Percentiles rank a stretch among this genome's conserved stretches.
Evolutionary conservation across 2,888 invertebrate species (phyloP).

Genomic region (Macrosoma leucophasiata): DNA sequence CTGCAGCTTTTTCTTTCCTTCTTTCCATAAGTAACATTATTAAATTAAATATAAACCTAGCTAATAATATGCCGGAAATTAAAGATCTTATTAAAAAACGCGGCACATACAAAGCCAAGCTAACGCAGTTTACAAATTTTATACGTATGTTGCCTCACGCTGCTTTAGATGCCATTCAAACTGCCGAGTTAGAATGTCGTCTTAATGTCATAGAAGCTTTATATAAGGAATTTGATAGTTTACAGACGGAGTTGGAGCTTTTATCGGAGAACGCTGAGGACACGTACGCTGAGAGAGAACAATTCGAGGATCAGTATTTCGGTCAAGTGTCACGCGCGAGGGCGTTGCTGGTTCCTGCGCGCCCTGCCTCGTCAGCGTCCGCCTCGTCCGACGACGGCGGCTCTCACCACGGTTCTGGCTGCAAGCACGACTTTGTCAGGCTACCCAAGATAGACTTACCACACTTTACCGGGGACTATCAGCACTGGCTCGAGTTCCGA

Average conservation of each 20-base stretch:
- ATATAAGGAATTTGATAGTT: constrained; percentile 9
- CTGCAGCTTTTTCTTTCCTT: too few relatives aligned
- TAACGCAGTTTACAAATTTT: constrained; percentile 6
- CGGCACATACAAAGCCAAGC: constrained; percentile 8
- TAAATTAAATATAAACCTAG: too few relatives aligned
- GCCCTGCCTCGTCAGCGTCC: not conserved
- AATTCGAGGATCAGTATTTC: constrained; percentile 10
- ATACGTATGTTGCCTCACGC: not conserved
- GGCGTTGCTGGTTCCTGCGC: constrained; percentile 1
- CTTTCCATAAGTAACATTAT: too few relatives aligned
- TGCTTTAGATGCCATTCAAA: constrained; percentile 6
- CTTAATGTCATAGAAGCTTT: constrained; percentile 6
- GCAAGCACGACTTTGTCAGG: constrained; percentile 10
- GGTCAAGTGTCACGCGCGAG: constrained; percentile 4
- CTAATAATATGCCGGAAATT: too few relatives aligned
- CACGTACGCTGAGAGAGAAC: constrained; percentile 12
- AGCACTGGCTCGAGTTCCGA: constrained; percentile 21
- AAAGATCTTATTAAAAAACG: constrained; percentile 6
- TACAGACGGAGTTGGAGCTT: constrained; percentile 15
- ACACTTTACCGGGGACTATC: constrained; percentile 12
- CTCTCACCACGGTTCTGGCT: constrained; percentile 4
- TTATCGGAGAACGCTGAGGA: constrained; percentile 12
- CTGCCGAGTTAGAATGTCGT: constrained; percentile 9
- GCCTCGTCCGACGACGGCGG: not conserved
- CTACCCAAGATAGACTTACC: constrained; percentile 11